Evolutionary conservation across 1,140 invertebrate genomes (phyloP).

Genomic region (Battus philenor): DNA sequence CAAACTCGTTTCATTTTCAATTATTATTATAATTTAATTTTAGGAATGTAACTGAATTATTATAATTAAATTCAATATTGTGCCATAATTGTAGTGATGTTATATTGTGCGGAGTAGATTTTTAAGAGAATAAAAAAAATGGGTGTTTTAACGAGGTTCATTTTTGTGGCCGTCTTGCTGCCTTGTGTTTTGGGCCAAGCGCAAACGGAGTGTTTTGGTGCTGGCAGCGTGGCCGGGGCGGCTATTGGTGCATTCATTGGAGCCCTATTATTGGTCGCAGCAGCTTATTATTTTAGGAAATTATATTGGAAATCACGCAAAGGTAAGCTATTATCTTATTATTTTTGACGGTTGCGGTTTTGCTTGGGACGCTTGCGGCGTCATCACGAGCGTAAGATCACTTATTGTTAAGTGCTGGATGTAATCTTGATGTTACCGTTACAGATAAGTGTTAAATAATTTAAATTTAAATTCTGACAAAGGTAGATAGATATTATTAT

Average conservation of each 20-base stretch:
- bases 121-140: conserved; percentile 37
- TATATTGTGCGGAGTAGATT: conserved; percentile 39
- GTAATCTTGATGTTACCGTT: no score
- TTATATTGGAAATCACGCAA: conserved; percentile 69
- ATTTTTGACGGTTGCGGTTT: conserved; percentile 16
- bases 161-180: conserved; percentile 60
- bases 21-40: conserved; percentile 24
- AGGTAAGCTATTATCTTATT: conserved; percentile 42
- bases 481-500: no score
- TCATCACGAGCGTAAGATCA: conserved; percentile 5
- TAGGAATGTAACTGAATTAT: conserved; percentile 53
- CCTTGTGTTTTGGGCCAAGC: conserved; percentile 66
- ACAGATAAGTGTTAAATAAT: no score
- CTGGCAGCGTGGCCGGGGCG: conserved; percentile 66
- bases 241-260: conserved; percentile 67
- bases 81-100: conserved; percentile 70
- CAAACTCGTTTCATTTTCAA: conserved; percentile 33
- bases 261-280: conserved; percentile 56
- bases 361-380: conserved; percentile 18
- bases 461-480: no score
- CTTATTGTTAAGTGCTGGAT: conserved; percentile 15
- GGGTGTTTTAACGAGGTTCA: conserved; percentile 56
- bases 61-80: conserved; percentile 36
- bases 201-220: conserved; percentile 64
- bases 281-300: conserved; percentile 62